Evolutionary conservation across 2,888 invertebrate genomes (phyloP).

Genomic region (Spodoptera picta): DNA sequence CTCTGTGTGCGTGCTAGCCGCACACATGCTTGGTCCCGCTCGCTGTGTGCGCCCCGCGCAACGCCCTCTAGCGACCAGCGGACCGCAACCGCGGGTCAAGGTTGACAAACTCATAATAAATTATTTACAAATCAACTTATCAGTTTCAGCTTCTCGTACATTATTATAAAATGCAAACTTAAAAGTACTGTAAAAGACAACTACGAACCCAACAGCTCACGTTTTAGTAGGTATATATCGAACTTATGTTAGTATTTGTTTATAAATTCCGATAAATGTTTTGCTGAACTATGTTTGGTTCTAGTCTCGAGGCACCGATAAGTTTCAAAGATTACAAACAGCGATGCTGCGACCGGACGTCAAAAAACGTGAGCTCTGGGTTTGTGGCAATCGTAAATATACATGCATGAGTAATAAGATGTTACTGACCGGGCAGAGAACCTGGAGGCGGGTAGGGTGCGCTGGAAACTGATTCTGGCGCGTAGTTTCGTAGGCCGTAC

Average conservation of each 20-base stretch:
- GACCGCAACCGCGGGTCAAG: slow-evolving; percentile 76
- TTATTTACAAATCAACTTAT: slow-evolving; percentile 79
- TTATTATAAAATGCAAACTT: slow-evolving; percentile 46
- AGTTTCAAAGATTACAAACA: slow-evolving; percentile 84
- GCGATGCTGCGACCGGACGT: slow-evolving; percentile 68
- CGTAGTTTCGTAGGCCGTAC: slow-evolving; percentile 93
- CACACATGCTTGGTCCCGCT: slow-evolving; percentile 64
- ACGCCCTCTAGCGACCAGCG: slow-evolving; percentile 81
- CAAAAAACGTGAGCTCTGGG: slow-evolving; percentile 74
- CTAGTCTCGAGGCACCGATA: slow-evolving; percentile 73
- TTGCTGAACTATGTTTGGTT: slow-evolving; percentile 74
- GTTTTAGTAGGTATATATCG: slow-evolving; percentile 46
- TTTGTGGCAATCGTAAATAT: slow-evolving; percentile 62
- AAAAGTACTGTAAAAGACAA: slow-evolving; percentile 40
- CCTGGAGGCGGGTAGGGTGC: slow-evolving; percentile 94
- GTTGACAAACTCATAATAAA: slow-evolving; percentile 84
- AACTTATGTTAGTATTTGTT: slow-evolving; percentile 71
- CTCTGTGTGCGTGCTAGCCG: slow-evolving; percentile 68
- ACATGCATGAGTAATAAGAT: slow-evolving; percentile 46
- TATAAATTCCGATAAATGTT: slow-evolving; percentile 82
- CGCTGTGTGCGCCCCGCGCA: slow-evolving; percentile 68
- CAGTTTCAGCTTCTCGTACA: slow-evolving; percentile 58
- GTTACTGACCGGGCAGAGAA: slow-evolving; percentile 88
- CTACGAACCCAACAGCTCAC: slow-evolving; percentile 49
- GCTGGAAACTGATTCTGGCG: slow-evolving; percentile 92